Conservation (phyloP, 2,797 vertebrate genomes). For the Melanogrammus aeglefinus region DNA sequence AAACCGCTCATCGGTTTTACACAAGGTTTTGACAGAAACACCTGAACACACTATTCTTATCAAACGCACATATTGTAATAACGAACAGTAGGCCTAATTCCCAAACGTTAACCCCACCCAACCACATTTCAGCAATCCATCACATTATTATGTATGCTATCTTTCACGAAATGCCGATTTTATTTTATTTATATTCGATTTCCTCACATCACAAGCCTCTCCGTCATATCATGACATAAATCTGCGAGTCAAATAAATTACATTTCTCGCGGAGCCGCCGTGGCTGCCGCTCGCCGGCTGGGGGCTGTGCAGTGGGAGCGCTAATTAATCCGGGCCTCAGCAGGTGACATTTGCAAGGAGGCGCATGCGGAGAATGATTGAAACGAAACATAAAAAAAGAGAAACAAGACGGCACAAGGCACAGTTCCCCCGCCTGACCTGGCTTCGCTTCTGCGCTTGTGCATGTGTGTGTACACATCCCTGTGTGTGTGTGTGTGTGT, state of each 20-base stretch:
- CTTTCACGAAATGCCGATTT: background rate
- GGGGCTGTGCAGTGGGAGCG: conserved; percentile 13
- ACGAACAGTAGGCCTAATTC: background rate
- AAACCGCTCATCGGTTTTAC: background rate
- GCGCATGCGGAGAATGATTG: conserved; percentile 28
- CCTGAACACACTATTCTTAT: background rate
- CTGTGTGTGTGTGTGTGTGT: background rate
- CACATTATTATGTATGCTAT: background rate
- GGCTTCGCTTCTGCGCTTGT: background rate
- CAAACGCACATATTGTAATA: background rate
- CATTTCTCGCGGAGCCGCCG: background rate
- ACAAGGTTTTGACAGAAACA: background rate
- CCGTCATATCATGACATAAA: background rate
- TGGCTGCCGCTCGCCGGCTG: background rate
- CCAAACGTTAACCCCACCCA: background rate
- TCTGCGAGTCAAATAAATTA: background rate
- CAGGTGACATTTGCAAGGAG: conserved; percentile 19
- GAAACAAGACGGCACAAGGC: conserved; percentile 24
- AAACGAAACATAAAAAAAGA: conserved; percentile 20
- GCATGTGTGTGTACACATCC: background rate
- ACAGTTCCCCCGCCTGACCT: background rate
- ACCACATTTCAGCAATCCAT: background rate
- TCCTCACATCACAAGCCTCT: background rate
- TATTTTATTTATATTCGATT: background rate
- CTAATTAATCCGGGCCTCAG: conserved; percentile 27